Evolutionary conservation across 2,888 invertebrate species (phyloP), one percentile per base, ranked within the genome.

Genomic region (Imbricaverruca yamaguchii): DNA sequence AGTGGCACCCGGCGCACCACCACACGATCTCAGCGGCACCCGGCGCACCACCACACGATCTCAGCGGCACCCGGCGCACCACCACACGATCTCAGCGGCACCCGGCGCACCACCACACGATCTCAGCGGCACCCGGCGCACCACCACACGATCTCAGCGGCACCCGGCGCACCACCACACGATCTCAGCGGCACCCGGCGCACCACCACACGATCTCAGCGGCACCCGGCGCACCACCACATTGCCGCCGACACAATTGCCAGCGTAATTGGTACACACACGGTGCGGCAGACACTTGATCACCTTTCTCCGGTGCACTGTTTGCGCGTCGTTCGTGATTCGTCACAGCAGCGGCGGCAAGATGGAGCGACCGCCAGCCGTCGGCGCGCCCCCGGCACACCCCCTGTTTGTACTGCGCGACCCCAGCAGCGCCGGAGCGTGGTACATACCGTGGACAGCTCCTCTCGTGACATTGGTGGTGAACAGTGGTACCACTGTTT

Each of bases 271-370:
- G n/a, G 23, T 12, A 9, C 23, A 67, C 23, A 67, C 25, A 25
- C 2, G 11, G 25, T 12, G 12, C 21, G 21, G 6, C 21, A 10
- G 23, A 67, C 65, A 67, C 65, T 11, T 23, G 23, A 67, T 63
- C 65, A 11, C 21, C 23, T 23, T 23, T 23, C 65, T 67, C 13
- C 39, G 69, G 15, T 39, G 39, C 4, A 13, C 69, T 69, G 69
- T 69, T 69, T 69, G 69, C 25, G 23, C 39, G 69, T 39, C 69
- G 15, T 15, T 69, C 69, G 69, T 39, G 69, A 69, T 69, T 69
- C 69, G 69, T 39, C 69, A 69, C 69, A 69, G 39, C 15, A 13
- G 69, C 39, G 69, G 69, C 25, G 13, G 69, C 12, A 39, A 69
- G 69, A 69, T 23, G 25, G 69, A 39, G 69, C 39, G 69, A 25